Conservation (phyloP, 2,113 vertebrate genomes). For the Glareola pratincola region DNA sequence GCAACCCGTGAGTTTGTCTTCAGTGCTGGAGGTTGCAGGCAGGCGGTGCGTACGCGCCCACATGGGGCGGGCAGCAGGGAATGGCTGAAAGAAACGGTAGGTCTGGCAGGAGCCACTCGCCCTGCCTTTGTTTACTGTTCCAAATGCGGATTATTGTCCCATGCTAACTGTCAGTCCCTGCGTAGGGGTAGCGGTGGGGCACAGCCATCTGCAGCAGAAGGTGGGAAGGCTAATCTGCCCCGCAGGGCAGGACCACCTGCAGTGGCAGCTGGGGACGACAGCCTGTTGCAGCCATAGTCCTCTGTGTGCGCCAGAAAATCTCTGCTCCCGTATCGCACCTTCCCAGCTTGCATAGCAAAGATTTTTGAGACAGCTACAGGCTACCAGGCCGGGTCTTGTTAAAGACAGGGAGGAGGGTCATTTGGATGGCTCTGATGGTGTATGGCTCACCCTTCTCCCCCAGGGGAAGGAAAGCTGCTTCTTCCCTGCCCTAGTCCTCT, state of each 20-base stretch:
- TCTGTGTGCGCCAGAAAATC: background rate
- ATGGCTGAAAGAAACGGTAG: background rate
- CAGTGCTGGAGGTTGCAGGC: background rate
- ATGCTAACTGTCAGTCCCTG: accelerated
- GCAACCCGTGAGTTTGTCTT: background rate
- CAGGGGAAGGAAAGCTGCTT: background rate
- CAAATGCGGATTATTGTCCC: accelerated
- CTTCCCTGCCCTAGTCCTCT: background rate
- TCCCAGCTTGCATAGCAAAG: background rate
- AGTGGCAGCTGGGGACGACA: background rate
- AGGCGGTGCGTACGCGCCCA: accelerated
- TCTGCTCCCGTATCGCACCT: background rate
- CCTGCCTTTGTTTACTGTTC: background rate
- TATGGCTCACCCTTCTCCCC: background rate
- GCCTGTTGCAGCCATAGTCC: background rate
- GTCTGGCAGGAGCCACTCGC: background rate
- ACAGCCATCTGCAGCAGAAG: background rate
- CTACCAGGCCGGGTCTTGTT: background rate
- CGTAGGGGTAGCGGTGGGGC: background rate
- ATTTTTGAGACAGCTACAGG: background rate
- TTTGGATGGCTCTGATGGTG: background rate
- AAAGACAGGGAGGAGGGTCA: background rate
- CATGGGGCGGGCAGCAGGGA: background rate
- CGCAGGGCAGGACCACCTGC: background rate
- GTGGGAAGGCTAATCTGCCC: background rate